Conservation (phyloP, 1,140 invertebrate genomes). For the Pseudomyrmex concolor region DNA sequence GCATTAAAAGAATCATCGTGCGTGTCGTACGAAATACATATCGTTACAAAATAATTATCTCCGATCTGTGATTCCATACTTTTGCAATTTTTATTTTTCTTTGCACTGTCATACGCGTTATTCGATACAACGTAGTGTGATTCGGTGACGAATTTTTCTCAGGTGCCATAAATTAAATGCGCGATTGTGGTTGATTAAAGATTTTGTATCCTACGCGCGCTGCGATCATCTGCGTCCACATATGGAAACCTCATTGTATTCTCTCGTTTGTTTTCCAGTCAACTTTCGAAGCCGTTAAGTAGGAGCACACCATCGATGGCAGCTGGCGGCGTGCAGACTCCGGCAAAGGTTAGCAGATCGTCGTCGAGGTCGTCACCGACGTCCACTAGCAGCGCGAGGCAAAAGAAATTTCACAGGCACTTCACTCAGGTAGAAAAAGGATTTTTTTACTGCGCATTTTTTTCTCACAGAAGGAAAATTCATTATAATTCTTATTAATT, state of each 20-base stretch:
- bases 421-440: slow-evolving; percentile 79
- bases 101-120: no score
- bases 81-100: no score
- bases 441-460: no score
- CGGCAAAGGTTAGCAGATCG: slow-evolving; percentile 77
- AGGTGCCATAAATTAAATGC: not conserved
- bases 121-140: no score
- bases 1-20: no score
- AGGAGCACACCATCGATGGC: slow-evolving; percentile 83
- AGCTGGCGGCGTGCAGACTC: slow-evolving; percentile 74
- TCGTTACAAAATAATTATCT: no score
- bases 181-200: no score
- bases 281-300: slow-evolving; percentile 81
- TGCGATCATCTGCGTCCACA: not conserved
- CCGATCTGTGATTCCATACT: no score
- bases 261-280: slow-evolving; percentile 66
- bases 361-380: slow-evolving; percentile 80
- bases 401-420: slow-evolving; percentile 82
- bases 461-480: no score
- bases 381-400: slow-evolving; percentile 79
- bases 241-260: not conserved
- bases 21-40: no score
- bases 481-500: no score
- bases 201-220: not conserved
- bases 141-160: not conserved